Base-by-base conservation (phyloP, 2,113 vertebrate species). In the Trichomycterus rosablanca region DNA sequence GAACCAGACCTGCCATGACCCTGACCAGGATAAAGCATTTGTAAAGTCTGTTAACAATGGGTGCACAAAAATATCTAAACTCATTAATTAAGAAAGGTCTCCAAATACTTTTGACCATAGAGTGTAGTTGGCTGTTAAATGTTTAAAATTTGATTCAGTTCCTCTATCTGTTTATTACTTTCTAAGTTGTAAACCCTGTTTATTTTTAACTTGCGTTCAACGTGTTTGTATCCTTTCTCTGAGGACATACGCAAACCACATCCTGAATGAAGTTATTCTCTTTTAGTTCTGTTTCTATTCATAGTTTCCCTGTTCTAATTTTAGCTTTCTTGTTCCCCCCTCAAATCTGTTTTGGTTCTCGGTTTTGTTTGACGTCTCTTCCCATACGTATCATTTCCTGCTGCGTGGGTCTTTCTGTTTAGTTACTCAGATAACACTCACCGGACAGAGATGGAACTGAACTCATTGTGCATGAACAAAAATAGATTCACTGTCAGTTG, bases 271-370 rank as follows among this genome's bases (percentile, higher is more conserved):
- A 68, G 66, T 69, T 44, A 45, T 59, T 59, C 22, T 45, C 16
- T n/a, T 45, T 22, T 45, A 32, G 77, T 70, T 66, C 52, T 50
- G 11, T 39, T 43, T 70, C 72, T 86, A 87, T 84, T 85, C 80
- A 81, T 86, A 86, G 66, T 67, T 24, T 14, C 68, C 32, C 45
- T 70, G 78, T 77, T 81, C 76, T 82, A 81, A 80, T 79, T 83
- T 81, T 75, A 79, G 30, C 55, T 7, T 51, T 30, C 39, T 22
- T 39, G 12, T 60, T 69, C 54, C 75, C 75, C 66, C 15, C 32
- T n/a, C n/a, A n/a, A n/a, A 50, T 73, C 64, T 44, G 5, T 24
- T 74, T 74, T 68, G 72, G 34, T 37, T 23, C 14, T 35, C 79
- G 72, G 77, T 81, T 78, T 73, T 68, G 71, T 77, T 75, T 72